Evolutionary conservation across 2,797 vertebrate species (phyloP).

Genomic region (Psittacula derbiana): DNA sequence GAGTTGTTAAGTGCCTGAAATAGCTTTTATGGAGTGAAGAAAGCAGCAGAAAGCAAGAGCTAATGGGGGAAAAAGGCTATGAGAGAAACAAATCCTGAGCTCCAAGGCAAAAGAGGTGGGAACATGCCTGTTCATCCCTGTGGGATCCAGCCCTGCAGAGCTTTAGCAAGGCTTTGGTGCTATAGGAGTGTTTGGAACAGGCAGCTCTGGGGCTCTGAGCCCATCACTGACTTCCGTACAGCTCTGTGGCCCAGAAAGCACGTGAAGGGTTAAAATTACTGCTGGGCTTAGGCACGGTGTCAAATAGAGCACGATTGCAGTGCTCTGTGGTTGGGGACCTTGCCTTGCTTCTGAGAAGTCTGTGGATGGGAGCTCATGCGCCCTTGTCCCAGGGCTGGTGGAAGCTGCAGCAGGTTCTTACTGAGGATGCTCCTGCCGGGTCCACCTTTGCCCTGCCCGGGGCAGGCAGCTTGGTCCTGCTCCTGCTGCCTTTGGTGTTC

Average conservation of each 20-base stretch:
- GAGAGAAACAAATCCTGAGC: background rate
- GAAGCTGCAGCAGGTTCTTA: background rate
- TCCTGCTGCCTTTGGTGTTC: fast-evolving
- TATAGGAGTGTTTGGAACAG: background rate
- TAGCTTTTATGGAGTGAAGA: background rate
- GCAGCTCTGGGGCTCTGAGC: background rate
- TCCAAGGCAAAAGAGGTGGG: background rate
- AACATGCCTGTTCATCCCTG: background rate
- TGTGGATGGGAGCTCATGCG: background rate
- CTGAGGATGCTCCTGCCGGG: fast-evolving
- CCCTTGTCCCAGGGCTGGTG: background rate
- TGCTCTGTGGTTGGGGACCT: fast-evolving
- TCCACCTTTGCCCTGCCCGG: background rate
- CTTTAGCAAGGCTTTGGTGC: background rate
- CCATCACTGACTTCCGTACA: fast-evolving
- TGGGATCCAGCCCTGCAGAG: background rate
- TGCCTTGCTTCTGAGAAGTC: fast-evolving
- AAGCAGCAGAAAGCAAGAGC: background rate
- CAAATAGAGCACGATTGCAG: fast-evolving
- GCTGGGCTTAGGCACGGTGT: background rate
- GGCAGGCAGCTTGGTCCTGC: background rate
- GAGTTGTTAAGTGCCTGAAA: background rate
- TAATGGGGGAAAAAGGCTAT: background rate
- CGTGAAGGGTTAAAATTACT: background rate
- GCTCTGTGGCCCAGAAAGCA: background rate